Conservation (phyloP, 2,113 vertebrate genomes). For the Passerina amoena region DNA sequence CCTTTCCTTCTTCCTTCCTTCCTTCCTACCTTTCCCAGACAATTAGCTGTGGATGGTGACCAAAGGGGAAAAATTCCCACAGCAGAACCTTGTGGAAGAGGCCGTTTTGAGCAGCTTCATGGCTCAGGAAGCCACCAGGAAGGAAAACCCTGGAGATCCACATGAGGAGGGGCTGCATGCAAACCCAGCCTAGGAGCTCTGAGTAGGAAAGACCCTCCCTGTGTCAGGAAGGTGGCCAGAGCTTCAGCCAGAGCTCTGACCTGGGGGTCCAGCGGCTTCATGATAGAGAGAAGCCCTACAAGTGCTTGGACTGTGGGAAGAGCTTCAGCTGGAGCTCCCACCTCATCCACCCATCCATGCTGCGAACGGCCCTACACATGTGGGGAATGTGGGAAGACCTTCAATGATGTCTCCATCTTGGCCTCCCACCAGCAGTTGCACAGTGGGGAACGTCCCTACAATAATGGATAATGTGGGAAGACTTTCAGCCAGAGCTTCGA, state of each 20-base stretch:
- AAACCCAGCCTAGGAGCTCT: neutral
- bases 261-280: neutral
- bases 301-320: neutral
- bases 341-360: neutral
- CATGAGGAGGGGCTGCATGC: neutral
- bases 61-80: neutral
- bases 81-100: neutral
- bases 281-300: neutral
- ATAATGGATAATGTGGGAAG: neutral
- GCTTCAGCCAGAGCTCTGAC: neutral
- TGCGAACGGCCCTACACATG: neutral
- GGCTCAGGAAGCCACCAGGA: neutral
- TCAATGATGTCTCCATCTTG: neutral
- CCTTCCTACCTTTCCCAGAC: neutral
- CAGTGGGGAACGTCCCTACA: neutral
- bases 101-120: neutral
- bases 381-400: neutral
- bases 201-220: neutral
- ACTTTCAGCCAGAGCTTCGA: neutral
- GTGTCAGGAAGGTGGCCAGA: rapidly evolving
- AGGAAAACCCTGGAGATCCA: neutral
- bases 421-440: neutral
- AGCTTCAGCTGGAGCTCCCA: neutral
- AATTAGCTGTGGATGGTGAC: neutral
- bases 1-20: too few relatives aligned